These are phyloP conservation scores for Eumeta japonica DNA, from an alignment of 1,140 invertebrate species.

Conservation along the genomic window DNA sequence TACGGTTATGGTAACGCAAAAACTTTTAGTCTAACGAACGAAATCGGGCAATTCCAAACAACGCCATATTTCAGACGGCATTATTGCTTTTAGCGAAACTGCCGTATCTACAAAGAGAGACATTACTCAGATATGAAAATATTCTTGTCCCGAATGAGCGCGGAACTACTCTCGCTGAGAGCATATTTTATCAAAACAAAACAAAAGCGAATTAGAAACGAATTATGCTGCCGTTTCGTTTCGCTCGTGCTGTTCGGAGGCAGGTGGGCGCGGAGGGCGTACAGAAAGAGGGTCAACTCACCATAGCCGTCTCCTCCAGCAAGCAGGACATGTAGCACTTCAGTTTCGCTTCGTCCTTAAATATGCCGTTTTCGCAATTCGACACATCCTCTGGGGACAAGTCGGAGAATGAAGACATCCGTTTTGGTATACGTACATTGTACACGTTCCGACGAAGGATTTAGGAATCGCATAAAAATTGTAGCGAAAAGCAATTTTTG, in stretches of 20 bases:
- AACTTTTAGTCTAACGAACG: no score
- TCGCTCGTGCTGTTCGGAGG: conserved; percentile 8
- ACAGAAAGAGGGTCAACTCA: conserved; percentile 34
- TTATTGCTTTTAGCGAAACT: no score
- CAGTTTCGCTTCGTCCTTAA: conserved; percentile 53
- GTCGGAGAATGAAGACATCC: conserved; percentile 32
- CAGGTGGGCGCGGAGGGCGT: no score
- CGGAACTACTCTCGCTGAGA: no score
- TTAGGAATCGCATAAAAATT: not conserved
- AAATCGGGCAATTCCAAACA: no score
- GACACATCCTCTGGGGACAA: conserved; percentile 51
- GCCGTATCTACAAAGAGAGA: no score
- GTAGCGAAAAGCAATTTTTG: not conserved
- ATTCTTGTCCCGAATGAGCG: no score
- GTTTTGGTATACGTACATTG: conserved; percentile 25
- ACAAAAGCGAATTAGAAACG: conserved; percentile 25
- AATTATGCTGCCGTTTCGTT: conserved; percentile 28
- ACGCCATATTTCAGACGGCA: no score
- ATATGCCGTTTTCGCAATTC: conserved; percentile 57
- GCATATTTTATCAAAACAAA: no score
- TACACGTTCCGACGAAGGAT: conserved; percentile 3
- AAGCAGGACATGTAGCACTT: conserved; percentile 59
- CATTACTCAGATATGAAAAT: no score
- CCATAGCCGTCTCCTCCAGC: conserved; percentile 52
- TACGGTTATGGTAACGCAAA: no score